A percentile compares a stretch with the other conserved stretches of the same genome.
Conservation (phyloP, 1,140 invertebrate genomes). For the Hormaphis cornu region DNA sequence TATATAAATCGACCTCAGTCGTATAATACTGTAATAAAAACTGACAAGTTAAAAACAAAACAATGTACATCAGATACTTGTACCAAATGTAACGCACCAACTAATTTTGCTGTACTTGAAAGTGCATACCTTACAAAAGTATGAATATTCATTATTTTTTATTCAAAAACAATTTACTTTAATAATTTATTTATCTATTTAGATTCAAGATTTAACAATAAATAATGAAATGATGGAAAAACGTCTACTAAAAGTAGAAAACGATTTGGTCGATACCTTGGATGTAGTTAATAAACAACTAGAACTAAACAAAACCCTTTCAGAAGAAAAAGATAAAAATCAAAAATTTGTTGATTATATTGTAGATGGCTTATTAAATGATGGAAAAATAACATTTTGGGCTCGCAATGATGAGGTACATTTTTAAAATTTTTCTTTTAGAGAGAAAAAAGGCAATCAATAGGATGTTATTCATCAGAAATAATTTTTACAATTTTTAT, state of each 20-base stretch:
- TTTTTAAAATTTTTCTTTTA: background rate
- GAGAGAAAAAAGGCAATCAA: no score
- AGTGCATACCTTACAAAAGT: constrained; percentile 14
- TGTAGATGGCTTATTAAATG: constrained; percentile 8
- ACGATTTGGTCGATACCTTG: constrained; percentile 1
- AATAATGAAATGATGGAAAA: background rate
- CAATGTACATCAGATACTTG: background rate
- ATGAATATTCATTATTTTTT: background rate
- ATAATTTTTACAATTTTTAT: no score
- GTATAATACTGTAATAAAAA: background rate
- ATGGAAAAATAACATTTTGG: constrained; percentile 14
- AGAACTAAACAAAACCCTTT: constrained; percentile 2
- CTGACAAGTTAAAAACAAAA: background rate
- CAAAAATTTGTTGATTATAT: constrained; percentile 14
- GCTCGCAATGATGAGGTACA: constrained; percentile 15
- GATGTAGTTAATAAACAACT: constrained; percentile 19
- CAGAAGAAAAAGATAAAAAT: constrained; percentile 6
- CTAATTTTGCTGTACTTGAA: constrained; percentile 1
- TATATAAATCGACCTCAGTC: background rate
- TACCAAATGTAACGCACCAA: constrained; percentile 3
- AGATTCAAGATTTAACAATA: constrained; percentile 25
- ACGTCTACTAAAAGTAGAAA: background rate
- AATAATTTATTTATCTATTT: background rate
- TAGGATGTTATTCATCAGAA: no score
- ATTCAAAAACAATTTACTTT: background rate